Evolutionary conservation across 92 coral and sea anemone genomes (phyloP).

Genomic region (Anthopleura xanthogrammica): DNA sequence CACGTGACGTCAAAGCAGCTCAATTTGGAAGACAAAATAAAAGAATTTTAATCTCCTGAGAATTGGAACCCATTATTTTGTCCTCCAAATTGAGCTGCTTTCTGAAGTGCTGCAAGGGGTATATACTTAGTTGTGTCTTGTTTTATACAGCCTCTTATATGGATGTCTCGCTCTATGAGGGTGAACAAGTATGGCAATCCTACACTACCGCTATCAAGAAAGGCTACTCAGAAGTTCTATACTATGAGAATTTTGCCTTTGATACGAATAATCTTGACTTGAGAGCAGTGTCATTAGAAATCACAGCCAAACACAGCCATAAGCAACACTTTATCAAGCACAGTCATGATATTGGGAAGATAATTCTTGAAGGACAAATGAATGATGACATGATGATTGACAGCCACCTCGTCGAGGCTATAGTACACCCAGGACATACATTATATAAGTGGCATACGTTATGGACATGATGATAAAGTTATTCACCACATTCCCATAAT

Average conservation of each 20-base stretch:
- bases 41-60: no score
- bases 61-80: no score
- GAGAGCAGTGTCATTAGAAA: conserved; percentile 44
- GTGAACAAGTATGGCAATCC: conserved; percentile 51
- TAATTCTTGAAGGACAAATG: conserved; percentile 26
- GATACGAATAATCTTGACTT: conserved; percentile 50
- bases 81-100: no score
- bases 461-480: neutral
- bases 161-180: conserved; percentile 46
- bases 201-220: conserved; percentile 74
- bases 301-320: conserved; percentile 86
- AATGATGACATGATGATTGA: conserved; percentile 19
- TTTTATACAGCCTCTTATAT: conserved; percentile 68
- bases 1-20: no score
- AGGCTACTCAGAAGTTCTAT: conserved; percentile 75
- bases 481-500: no score
- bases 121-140: no score
- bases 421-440: conserved; percentile 29
- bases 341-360: conserved; percentile 79
- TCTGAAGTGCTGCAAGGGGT: no score
- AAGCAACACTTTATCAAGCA: conserved; percentile 68
- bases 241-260: conserved; percentile 87
- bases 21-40: no score
- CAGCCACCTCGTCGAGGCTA: conserved; percentile 38
- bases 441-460: conserved; percentile 41